A percentile compares a stretch with the other conserved stretches of the same genome.
phyloP scores from a whole-genome alignment of 2,113 vertebrate species.

The rabbit (Oryctolagus cuniculus) region mOryCun1.1 NC_091435.1:94447001-94447500 shows the following conservation, averaged over 20 bases:
- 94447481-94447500: background rate
- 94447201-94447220: background rate
- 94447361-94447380: background rate
- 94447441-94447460: background rate
- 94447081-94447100: slow-evolving; percentile 97
- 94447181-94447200: slow-evolving; percentile 18
- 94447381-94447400: slow-evolving; percentile 20
- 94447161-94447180: background rate
- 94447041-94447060: slow-evolving; percentile 96
- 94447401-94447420: background rate
- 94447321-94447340: background rate
- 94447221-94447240: slow-evolving; percentile 89
- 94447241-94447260: slow-evolving; percentile 98
- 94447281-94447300: slow-evolving; percentile 97
- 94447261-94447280: slow-evolving; percentile 98
- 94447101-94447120: slow-evolving; percentile 97
- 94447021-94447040: slow-evolving; percentile 99
- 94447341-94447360: background rate
- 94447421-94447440: background rate
- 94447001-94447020: slow-evolving; percentile 97
- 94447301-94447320: slow-evolving; percentile 74
- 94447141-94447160: slow-evolving; percentile 5
- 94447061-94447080: slow-evolving; percentile 93
- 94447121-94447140: slow-evolving; percentile 97
- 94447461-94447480: background rate